Evolutionary conservation across 2,797 vertebrate species (phyloP), one percentile per base, ranked within the genome.

Genomic region (Thalassophryne amazonica): DNA sequence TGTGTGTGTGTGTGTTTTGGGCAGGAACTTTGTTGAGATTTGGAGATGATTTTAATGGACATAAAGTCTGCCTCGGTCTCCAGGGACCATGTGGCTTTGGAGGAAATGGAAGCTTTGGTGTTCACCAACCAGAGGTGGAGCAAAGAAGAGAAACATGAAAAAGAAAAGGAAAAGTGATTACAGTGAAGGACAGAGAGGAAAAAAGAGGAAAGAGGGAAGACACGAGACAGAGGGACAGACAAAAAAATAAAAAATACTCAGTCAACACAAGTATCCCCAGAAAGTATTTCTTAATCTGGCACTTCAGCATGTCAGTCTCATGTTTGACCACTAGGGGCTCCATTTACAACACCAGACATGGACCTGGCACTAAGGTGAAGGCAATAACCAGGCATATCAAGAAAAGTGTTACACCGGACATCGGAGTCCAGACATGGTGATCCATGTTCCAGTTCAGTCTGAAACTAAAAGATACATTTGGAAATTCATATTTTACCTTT

Each of bases 11-110:
- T n/a, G n/a, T n/a, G n/a, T n/a, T n/a, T n/a, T n/a, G n/a, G n/a
- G n/a, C n/a, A n/a, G n/a, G n/a, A n/a, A n/a, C 76, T 64, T 70
- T 58, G 66, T 69, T 50, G 67, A 69, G 77, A 80, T 29, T 25
- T 55, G 52, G 48, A 70, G 45, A 60, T 28, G 54, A 48, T 51
- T 64, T 80, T 84, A 85, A 85, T 86, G 77, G 69, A 81, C 82
- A 85, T 81, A 85, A 77, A 76, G 78, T 83, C 80, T 85, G 84
- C 68, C 52, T 66, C 39, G 51, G 60, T 64, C 71, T 69, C 70
- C 67, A 38, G 81, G 69, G 69, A 76, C 30, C 33, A 47, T 45
- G 59, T 47, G 68, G 59, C 78, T 79, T 64, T 48, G 58, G 64
- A 40, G 63, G 47, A 57, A 67, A 69, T 60, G 49, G 27, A 64